Base-by-base conservation (phyloP, 2,797 vertebrate species). In the Pempheris klunzingeri region DNA sequence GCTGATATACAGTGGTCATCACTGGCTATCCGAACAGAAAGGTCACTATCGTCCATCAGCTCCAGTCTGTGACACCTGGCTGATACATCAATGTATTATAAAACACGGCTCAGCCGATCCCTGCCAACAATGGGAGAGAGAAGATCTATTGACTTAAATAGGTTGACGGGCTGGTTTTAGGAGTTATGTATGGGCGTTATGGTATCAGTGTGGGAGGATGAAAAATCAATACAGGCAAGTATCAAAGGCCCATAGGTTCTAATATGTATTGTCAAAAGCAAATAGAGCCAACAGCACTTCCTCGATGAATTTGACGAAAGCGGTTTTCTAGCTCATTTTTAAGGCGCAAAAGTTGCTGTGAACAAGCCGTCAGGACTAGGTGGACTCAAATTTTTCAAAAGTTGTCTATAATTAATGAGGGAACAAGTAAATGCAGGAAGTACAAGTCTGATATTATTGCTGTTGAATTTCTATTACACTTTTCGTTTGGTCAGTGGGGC, bases 11-110 rank as follows among this genome's bases (percentile, higher is more conserved):
- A 50, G 77, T 71, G 86, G 89, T 85, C 83, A 88, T 81, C 44
- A 55, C 79, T 47, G 80, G 49, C 83, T 84, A 86, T 90, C 71
- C 71, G 72, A 30, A 83, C 54, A 85, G 58, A 93, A 91, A 92
- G 91, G 89, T 92, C 89, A 78, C 80, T 1, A 3, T 83, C 78
- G 74, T 92, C 82, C 81, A 90, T 92, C 90, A 92, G 81, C 41
- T 54, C 11, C 59, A 43, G 44, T 54, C 71, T 34, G 41, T 77
- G 71, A 75, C 72, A 63, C 60, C 77, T 24, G 7, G 50, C 76
- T 75, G 80, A 87, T 82, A 75, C 74, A 71, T 87, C 88, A 82
- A 24, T 20, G 80, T 61, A 53, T 78, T 81, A 80, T 74, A 82
- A 88, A 80, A 70, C 74, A 46, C 6, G 44, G 67, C 68, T 65